A percentile compares a stretch with the other conserved stretches of the same genome.
These are phyloP conservation scores for Diadumene lineata DNA, from an alignment of 92 coral and sea anemone genomes.

Conservation along the genomic window DNA sequence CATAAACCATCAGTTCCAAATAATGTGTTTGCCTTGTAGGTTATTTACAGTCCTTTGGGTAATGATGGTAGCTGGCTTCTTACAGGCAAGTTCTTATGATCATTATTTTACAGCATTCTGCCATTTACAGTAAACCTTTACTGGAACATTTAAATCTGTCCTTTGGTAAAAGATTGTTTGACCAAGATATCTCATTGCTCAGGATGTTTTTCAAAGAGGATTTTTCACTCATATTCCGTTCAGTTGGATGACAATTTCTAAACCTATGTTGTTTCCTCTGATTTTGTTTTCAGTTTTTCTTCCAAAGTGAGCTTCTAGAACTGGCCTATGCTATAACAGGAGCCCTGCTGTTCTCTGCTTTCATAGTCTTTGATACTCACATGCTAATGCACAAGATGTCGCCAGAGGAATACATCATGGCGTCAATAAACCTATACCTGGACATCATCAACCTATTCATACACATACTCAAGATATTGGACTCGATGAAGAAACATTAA, in stretches of 20 bases:
- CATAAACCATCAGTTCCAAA: too few species aligned
- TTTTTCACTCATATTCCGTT: too few species aligned
- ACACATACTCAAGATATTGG: slow-evolving; percentile 89
- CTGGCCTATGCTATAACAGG: slow-evolving; percentile 93
- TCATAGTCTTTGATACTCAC: slow-evolving; percentile 96
- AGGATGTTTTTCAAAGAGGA: too few species aligned
- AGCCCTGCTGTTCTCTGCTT: slow-evolving; percentile 92
- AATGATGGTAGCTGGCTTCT: slow-evolving; percentile 81
- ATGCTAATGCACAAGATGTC: slow-evolving; percentile 99
- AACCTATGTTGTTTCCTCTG: too few species aligned
- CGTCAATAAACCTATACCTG: slow-evolving; percentile 94
- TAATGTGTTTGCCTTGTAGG: slow-evolving; percentile 34
- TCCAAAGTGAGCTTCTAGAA: slow-evolving; percentile 95
- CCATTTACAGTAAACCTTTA: too few species aligned
- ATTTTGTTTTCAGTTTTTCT: slow-evolving; percentile 77
- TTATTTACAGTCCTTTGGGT: slow-evolving; percentile 89
- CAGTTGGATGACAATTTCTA: too few species aligned
- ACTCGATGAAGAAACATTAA: slow-evolving; percentile 86
- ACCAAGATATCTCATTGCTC: too few species aligned
- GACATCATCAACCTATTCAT: slow-evolving; percentile 93
- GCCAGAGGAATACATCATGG: slow-evolving; percentile 96
- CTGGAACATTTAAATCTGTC: background rate
- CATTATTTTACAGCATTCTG: too few species aligned
- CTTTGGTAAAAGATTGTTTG: too few species aligned
- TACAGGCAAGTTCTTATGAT: slow-evolving; percentile 89